phyloP scores from a whole-genome alignment of 2,113 vertebrate species.

The Fulica atra region DNA sequence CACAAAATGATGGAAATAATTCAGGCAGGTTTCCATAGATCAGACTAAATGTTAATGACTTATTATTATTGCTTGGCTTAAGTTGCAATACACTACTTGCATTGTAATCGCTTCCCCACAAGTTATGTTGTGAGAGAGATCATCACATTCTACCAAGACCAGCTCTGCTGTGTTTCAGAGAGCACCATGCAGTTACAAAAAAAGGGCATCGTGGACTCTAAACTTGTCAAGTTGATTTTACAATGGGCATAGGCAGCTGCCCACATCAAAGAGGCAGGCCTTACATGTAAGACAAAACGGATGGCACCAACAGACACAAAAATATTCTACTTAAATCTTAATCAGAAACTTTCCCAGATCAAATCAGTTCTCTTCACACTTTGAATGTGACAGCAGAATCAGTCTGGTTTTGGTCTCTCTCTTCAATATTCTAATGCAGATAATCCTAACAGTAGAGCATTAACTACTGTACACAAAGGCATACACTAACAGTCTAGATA shows the following conservation, averaged over 20 bases:
- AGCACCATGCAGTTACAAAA: neutral
- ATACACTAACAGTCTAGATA: neutral
- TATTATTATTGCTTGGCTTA: neutral
- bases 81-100: neutral
- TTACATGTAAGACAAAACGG: neutral
- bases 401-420: neutral
- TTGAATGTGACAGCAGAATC: neutral
- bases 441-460: neutral
- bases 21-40: neutral
- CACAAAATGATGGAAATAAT: neutral
- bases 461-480: neutral
- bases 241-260: neutral
- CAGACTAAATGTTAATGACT: rapidly evolving
- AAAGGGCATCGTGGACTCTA: neutral
- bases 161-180: neutral
- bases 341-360: neutral
- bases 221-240: neutral
- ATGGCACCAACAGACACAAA: neutral
- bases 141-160: neutral
- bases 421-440: neutral
- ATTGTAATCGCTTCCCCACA: neutral
- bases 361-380: neutral
- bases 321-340: neutral
- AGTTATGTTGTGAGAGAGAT: neutral
- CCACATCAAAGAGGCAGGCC: neutral